Base-by-base conservation (phyloP, 2,113 vertebrate genomes). In the Equus przewalskii region DNA sequence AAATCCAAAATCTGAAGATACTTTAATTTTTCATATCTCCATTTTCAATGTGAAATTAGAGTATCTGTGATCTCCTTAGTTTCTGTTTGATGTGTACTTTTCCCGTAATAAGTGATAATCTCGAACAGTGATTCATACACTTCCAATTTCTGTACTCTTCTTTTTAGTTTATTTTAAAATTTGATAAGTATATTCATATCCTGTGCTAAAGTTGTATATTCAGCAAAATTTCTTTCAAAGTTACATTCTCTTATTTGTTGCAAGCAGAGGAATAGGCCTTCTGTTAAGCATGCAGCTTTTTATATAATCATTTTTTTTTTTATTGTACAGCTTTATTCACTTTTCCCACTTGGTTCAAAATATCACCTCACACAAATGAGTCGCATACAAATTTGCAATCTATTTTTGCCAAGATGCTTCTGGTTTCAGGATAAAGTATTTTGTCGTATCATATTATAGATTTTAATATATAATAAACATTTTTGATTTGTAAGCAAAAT, bases 1-100 rank as follows among this genome's bases (percentile, higher is more conserved):
- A 93, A 56, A 83, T 67, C 36, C 21, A 62, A 94, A 73, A 58
- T 88, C 76, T 89, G n/a, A 89, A 81, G 44, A 30, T 28, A 94
- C 22, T 72, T 60, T 90, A 60, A 81, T 44, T 80, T 91, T 72
- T 64, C 22, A 64, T 64, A 84, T 69, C 16, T 36, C 18, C 44
- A 91, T 87, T 87, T 87, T 24, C 73, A 67, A 72, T 79, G 54
- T 72, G 64, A 86, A 86, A 62, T 79, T 64, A 64, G 24, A 36
- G 51, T 51, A 44, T 60, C 62, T 91, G 46, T 21, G 44, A 44
- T 79, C 5, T 70, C 44, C 5, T 87, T 92, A 60, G 21, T 86
- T 92, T 90, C 78, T 87, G 19, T 80, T 80, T 49, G 65, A 49
- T 54, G 87, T 72, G 14, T 26, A 81, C 26, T 96, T 62, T 87